These are phyloP conservation scores for Nesoenas mayeri DNA, from an alignment of 2,113 vertebrate species.

Conservation along the genomic window DNA sequence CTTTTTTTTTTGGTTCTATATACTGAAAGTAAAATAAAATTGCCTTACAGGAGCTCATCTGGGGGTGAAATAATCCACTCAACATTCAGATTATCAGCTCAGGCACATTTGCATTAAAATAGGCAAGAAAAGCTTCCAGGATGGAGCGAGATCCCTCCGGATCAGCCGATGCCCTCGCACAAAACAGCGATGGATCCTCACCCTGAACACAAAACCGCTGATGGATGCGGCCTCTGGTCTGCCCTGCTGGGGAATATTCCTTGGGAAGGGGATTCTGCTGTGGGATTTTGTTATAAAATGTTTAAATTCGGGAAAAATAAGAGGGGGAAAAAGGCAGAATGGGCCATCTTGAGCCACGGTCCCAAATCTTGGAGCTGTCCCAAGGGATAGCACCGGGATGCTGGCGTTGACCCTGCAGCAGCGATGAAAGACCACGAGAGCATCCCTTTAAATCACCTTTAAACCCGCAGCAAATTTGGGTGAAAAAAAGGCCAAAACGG, in stretches of 20 bases:
- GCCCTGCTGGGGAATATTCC: fast-evolving
- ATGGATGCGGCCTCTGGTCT: background rate
- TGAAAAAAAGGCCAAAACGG: fast-evolving
- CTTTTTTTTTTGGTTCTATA: background rate
- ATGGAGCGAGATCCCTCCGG: background rate
- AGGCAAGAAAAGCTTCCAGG: background rate
- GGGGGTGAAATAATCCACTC: conserved; percentile 58
- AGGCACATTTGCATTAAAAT: conserved; percentile 47
- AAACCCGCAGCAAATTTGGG: fast-evolving
- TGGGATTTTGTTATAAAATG: background rate
- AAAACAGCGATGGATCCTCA: background rate
- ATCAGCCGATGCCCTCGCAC: background rate
- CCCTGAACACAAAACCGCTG: background rate
- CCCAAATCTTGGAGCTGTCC: fast-evolving
- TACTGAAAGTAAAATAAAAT: background rate
- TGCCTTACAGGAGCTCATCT: conserved; percentile 19
- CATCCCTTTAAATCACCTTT: background rate
- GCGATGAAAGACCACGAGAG: fast-evolving
- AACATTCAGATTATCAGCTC: conserved; percentile 35
- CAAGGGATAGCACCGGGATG: fast-evolving
- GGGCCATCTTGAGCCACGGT: fast-evolving
- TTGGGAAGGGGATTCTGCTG: background rate
- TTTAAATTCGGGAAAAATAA: fast-evolving
- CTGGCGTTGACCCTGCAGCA: fast-evolving
- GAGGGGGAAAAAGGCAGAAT: background rate